Conservation (phyloP, 2,797 vertebrate genomes). For the Holocentrus rufus region DNA sequence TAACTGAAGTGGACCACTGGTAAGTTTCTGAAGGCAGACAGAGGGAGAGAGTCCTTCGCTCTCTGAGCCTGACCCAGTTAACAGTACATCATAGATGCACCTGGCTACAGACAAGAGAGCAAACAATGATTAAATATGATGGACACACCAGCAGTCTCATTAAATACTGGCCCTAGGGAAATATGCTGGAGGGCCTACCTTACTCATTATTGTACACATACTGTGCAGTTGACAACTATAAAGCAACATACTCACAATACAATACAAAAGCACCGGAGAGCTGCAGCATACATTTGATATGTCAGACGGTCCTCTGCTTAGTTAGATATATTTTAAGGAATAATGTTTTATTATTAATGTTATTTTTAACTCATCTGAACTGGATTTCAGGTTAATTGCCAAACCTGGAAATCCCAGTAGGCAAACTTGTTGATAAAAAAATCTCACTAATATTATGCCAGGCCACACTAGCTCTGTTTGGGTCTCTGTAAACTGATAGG, state of each 20-base stretch:
- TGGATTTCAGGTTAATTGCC: too few relatives aligned
- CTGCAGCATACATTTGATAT: background rate
- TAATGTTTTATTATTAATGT: too few relatives aligned
- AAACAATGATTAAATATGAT: slow-evolving; percentile 63
- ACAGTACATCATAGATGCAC: slow-evolving; percentile 27
- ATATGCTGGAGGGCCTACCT: slow-evolving; percentile 58
- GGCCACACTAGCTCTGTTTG: too few relatives aligned
- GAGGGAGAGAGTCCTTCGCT: slow-evolving; percentile 1
- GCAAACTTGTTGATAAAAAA: too few relatives aligned
- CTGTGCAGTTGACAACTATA: slow-evolving; percentile 30
- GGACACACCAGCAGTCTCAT: slow-evolving; percentile 64
- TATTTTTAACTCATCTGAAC: too few relatives aligned
- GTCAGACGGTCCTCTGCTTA: background rate
- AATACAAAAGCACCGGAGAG: background rate
- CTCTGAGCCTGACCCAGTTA: slow-evolving; percentile 33
- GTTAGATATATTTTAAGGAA: too few relatives aligned
- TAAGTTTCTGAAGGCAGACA: background rate
- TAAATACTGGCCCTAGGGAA: slow-evolving; percentile 65
- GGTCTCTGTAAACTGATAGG: too few relatives aligned
- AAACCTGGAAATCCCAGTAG: too few relatives aligned
- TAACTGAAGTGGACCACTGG: background rate
- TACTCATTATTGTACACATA: slow-evolving; percentile 39
- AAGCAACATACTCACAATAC: slow-evolving; percentile 1
- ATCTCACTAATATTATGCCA: too few relatives aligned
- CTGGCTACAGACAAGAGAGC: slow-evolving; percentile 40